Base-by-base conservation (phyloP, 2,888 invertebrate genomes). In the Yponomeuta plumbellus region DNA sequence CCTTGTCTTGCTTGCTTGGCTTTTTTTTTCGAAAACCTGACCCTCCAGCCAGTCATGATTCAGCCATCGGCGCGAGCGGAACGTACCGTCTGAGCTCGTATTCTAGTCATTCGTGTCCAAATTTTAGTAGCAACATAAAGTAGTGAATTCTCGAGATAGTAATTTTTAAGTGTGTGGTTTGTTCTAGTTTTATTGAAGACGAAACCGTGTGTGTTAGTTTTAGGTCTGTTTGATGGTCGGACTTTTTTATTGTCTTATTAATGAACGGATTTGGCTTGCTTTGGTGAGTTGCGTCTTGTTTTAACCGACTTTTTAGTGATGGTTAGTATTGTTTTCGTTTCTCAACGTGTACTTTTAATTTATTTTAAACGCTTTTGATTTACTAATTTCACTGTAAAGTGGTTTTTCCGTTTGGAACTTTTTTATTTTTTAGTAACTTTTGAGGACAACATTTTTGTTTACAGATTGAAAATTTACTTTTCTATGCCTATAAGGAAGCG, bases 191-290 rank as follows among this genome's bases (percentile, higher is more conserved):
- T 71, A 69, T 78, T 75, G 71, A 73, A 75, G 74, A 74, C 76
- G 11, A 71, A 73, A 34, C 34, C 77, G 80, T 84, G 81, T 78
- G 74, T 74, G 74, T 69, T 69, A 72, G 64, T 69, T 68, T 69
- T 70, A 52, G 52, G 52, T 52, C 21, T 10, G 68, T 71, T 69
- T 74, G 70, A 74, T 75, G 74, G 74, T 72, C 73, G 73, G 74
- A 61, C 77, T 82, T 88, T 52, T 17, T 52, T 52, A 52, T 52
- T 52, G 44, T 52, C 44, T 52, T 52, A 17, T 52, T 87, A 80
- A 91, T 90, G 90, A 88, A 87, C 84, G 88, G 86, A 89, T 90
- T 90, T 84, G 88, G 88, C 73, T 87, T 89, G 77, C 86, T 89
- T 80, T 90, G 90, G 90, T 91, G 70, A 89, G 90, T 84, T 73